Base-by-base conservation (phyloP, 2,888 invertebrate species). In the Archips xylosteana region DNA sequence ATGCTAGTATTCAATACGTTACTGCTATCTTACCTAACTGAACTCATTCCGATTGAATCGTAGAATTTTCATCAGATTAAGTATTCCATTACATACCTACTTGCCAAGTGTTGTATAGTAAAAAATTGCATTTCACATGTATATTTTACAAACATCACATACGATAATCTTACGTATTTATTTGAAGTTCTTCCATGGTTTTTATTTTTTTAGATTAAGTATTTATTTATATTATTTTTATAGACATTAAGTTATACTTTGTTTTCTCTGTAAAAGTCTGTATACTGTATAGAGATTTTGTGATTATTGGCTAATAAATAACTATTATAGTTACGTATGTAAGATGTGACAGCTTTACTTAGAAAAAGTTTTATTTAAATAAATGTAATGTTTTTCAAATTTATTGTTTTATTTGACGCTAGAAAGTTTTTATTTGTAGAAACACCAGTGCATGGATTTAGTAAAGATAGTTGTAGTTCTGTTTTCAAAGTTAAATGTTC, bases 321-420 rank as follows among this genome's bases (percentile, higher is more conserved):
- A 82, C 85, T 86, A 87, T 86, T 79, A 81, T 83, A 81, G 81
- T 64, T 74, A 74, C 77, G 61, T 89, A 88, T 89, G 88, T 92
- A 92, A 92, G 90, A 92, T 92, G 92, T 92, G 92, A 94, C 91
- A 93, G 92, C 94, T 93, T 94, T 93, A 93, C 88, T 87, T 93
- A 92, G 91, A 90, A 87, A 91, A 90, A 92, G 88, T 87, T 89
- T 90, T 90, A 89, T 91, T 92, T 91, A 87, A 88, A 92, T 91
- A 91, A 91, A 90, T 90, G 86, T 91, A 89, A 89, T 85, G 83
- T 89, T 88, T 86, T 85, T 82, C 85, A 87, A 85, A 85, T 85
- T 83, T 74, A 80, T 91, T 87, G 90, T 90, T 93, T 94, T 80
- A 78, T 83, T 87, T 87, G 72, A 39, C 34, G 51, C 66, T 69